These are phyloP conservation scores for Argyresthia goedartella DNA, from an alignment of 2,888 invertebrate species.

Conservation along the genomic window DNA sequence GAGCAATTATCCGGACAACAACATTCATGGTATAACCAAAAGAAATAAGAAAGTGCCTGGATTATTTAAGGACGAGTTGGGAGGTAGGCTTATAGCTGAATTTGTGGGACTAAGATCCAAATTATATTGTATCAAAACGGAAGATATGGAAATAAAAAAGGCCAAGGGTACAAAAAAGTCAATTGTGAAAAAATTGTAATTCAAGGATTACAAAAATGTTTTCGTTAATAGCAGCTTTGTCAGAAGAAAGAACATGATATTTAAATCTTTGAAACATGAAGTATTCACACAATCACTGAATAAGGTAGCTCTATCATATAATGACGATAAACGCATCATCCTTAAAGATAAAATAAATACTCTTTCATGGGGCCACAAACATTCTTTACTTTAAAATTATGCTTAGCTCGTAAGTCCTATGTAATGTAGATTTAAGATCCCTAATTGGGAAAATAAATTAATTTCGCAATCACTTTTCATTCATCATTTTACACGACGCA, in stretches of 20 bases:
- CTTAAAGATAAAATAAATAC: no score
- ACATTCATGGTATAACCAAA: no score
- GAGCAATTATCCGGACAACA: no score
- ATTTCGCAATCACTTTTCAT: no score
- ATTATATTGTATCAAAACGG: constrained; percentile 1
- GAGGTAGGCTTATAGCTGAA: not conserved
- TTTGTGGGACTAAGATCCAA: constrained; percentile 1
- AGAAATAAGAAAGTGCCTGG: not conserved
- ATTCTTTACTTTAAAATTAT: not conserved
- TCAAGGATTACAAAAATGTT: not conserved
- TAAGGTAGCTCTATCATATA: no score
- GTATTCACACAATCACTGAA: no score
- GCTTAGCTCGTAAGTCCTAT: not conserved
- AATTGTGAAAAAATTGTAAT: not conserved
- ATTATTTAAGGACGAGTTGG: constrained; percentile 1
- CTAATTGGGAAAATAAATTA: not conserved
- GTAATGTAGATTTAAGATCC: not conserved
- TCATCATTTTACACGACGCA: not conserved
- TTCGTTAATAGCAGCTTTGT: not conserved
- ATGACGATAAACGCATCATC: no score
- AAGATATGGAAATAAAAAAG: not conserved
- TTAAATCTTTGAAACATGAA: no score
- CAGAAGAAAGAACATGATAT: not conserved
- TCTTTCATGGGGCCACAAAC: no score
- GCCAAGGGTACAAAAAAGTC: not conserved